phyloP scores from a whole-genome alignment of 2,113 vertebrate species.

The Atherinomorus stipes region DNA sequence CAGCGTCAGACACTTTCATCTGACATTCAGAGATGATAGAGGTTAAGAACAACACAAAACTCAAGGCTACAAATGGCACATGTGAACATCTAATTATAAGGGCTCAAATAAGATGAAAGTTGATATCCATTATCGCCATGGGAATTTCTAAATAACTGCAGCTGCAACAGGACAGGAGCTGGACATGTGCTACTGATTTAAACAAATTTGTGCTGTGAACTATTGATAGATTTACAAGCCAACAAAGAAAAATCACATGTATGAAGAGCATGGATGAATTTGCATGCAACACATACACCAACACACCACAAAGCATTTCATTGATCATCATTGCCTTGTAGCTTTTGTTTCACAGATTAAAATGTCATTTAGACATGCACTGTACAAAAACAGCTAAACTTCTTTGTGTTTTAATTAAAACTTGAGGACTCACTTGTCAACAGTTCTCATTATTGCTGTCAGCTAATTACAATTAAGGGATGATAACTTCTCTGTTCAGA shows the following conservation, averaged over 20 bases:
- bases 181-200: constrained; percentile 24
- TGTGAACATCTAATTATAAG: not conserved
- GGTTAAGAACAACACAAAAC: constrained; percentile 12
- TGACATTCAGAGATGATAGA: constrained; percentile 7
- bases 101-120: not conserved
- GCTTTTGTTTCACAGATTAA: not conserved
- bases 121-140: not conserved
- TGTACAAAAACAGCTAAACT: not conserved
- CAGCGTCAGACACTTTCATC: constrained; percentile 11
- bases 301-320: not conserved
- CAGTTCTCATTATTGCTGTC: too few relatives aligned
- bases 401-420: too few relatives aligned
- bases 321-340: not conserved
- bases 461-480: not conserved
- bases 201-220: not conserved
- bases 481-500: constrained; percentile 6
- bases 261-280: constrained; percentile 6
- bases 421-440: too few relatives aligned
- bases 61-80: not conserved
- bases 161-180: constrained; percentile 7
- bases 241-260: not conserved
- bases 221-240: constrained; percentile 17
- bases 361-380: not conserved
- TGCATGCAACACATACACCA: not conserved
- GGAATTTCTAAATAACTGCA: constrained; percentile 4